phyloP scores from a whole-genome alignment of 2,888 invertebrate species.

The Ectemnius continuus region DNA sequence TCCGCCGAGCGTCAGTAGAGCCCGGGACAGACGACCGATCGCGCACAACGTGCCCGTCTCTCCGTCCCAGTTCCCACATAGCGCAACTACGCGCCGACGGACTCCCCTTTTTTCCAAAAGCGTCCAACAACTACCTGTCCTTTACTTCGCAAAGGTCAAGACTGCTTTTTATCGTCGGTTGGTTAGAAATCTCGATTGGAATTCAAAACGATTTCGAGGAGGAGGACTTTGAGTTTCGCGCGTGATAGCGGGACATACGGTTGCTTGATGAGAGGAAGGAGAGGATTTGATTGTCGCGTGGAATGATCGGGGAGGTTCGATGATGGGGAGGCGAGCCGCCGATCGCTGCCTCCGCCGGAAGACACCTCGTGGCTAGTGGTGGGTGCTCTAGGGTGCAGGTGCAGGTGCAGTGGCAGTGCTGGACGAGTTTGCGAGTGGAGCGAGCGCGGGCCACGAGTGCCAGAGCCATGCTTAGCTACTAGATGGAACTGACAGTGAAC shows the following conservation, averaged over 20 bases:
- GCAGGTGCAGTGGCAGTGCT: slow-evolving; percentile 27
- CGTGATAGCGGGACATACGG: no score
- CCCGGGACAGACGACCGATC: slow-evolving; percentile 69
- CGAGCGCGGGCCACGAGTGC: slow-evolving; percentile 29
- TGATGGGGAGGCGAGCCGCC: slow-evolving; percentile 8
- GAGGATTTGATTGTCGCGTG: neutral
- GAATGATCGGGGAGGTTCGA: neutral
- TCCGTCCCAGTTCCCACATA: neutral
- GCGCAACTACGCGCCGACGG: neutral
- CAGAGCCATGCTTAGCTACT: slow-evolving; percentile 19
- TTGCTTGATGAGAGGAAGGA: no score
- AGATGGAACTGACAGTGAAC: no score
- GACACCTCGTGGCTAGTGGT: slow-evolving; percentile 40
- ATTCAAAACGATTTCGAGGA: no score
- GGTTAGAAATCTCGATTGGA: no score
- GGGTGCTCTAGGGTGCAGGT: slow-evolving; percentile 38
- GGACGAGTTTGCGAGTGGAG: slow-evolving; percentile 39
- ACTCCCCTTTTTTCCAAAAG: neutral
- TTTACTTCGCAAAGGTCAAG: no score
- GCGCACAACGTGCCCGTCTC: slow-evolving; percentile 51
- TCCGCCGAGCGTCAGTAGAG: slow-evolving; percentile 57
- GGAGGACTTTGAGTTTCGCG: no score
- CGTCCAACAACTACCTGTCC: no score
- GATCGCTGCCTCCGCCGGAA: slow-evolving; percentile 21
- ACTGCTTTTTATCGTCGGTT: no score